Evolutionary conservation across 2,888 invertebrate species (phyloP), one percentile per base, ranked within the genome.

Genomic region (Diachrysia chrysitis): DNA sequence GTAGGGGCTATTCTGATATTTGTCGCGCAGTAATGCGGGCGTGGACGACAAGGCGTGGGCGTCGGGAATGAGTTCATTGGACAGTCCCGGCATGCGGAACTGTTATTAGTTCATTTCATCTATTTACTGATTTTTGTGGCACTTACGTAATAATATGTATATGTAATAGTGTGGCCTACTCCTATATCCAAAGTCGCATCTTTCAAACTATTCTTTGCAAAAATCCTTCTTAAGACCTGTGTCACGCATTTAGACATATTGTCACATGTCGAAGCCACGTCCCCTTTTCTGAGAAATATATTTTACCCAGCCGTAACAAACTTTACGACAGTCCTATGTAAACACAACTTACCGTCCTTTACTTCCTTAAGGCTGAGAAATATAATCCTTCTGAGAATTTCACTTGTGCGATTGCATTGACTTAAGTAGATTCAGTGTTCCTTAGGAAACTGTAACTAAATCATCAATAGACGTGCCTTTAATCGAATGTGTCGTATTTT

Each of bases 41-140:
- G 83, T 78, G 80, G 84, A 82, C 73, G 71, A 71, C 71, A 68
- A 64, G 76, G 88, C 87, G 91, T 90, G 90, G 90, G 91, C 84
- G 89, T 72, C 82, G 80, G 85, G 85, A 90, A 90, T 85, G 91
- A 89, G 92, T 90, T 90, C 92, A 92, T 87, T 88, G 91, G 90
- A 91, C 92, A 90, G 84, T 87, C 87, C 87, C 87, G 92, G 93
- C 81, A 93, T 89, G 92, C 93, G 93, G 93, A 94, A 93, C 86
- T 84, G 86, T 84, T 85, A 78, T 85, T 83, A 84, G 82, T 76
- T 68, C 59, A 78, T 62, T 76, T 69, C 61, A 78, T 79, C 77
- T 79, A 71, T 81, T 78, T 76, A 83, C 72, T 63, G 58, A 75
- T 72, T 66, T 69, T 63, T 66, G 59, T 56, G 71, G 55, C 59